A percentile compares a stretch with the other conserved stretches of the same genome.
These are phyloP conservation scores for Argyresthia albistria DNA, from an alignment of 2,888 invertebrate genomes.

Conservation along the genomic window DNA sequence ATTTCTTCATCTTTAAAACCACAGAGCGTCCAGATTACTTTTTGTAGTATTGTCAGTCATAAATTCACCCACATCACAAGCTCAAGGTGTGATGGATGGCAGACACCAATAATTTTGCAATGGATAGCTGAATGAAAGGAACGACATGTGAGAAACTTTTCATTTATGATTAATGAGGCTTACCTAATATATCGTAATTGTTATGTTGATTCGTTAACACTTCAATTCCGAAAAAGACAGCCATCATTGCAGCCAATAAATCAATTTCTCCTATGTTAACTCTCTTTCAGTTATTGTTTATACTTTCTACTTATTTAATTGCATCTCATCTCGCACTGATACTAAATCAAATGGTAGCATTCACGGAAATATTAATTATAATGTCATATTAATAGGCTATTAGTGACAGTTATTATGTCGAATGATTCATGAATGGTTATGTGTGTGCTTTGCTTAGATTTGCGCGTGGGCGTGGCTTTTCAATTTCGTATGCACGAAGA, in stretches of 20 bases:
- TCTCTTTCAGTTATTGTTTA: conserved; percentile 68
- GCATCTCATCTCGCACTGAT: conserved; percentile 25
- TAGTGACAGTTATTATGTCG: conserved; percentile 23
- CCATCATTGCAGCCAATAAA: conserved; percentile 46
- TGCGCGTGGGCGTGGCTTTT: not conserved
- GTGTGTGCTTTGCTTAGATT: not conserved
- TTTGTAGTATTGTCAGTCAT: too few relatives aligned
- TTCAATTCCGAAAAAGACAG: conserved; percentile 60
- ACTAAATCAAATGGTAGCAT: conserved; percentile 53
- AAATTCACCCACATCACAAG: too few relatives aligned
- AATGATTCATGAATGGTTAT: conserved; percentile 1
- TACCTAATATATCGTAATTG: conserved; percentile 60
- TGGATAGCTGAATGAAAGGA: too few relatives aligned
- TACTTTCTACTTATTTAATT: conserved; percentile 64
- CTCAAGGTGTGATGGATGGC: too few relatives aligned
- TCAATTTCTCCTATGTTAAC: conserved; percentile 64
- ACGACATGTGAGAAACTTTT: too few relatives aligned
- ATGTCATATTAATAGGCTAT: conserved; percentile 39
- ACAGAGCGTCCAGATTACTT: too few relatives aligned
- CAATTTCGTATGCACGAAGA: not conserved
- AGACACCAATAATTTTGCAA: too few relatives aligned
- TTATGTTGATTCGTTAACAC: conserved; percentile 53
- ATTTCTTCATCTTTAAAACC: too few relatives aligned
- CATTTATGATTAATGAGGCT: conserved; percentile 14
- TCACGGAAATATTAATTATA: conserved; percentile 32